phyloP scores from a whole-genome alignment of 2,888 invertebrate species.

The Calliphora vomitoria region DNA sequence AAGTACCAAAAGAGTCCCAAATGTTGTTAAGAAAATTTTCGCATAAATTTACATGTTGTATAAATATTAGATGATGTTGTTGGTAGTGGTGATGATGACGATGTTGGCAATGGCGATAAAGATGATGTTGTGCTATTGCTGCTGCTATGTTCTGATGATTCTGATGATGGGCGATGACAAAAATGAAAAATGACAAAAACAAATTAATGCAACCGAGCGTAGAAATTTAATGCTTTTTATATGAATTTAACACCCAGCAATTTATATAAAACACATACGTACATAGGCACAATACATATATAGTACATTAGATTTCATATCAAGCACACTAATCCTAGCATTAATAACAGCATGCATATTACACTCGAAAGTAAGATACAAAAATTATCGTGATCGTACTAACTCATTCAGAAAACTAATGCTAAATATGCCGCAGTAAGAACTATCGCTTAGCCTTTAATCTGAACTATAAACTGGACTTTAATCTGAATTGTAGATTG shows the following conservation, averaged over 20 bases:
- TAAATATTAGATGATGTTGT: constrained; percentile 67
- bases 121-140: constrained; percentile 29
- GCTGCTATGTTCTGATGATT: constrained; percentile 26
- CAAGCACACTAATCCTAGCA: constrained; percentile 22
- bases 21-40: constrained; percentile 70
- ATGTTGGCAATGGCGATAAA: constrained; percentile 23
- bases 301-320: constrained; percentile 5
- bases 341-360: not conserved
- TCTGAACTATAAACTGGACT: not conserved
- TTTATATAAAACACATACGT: constrained; percentile 53
- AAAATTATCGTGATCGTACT: not conserved
- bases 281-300: not conserved
- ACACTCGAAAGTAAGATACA: constrained; percentile 2
- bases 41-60: constrained; percentile 73
- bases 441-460: not conserved
- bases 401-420: not conserved
- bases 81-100: constrained; percentile 40
- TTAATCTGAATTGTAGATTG: not conserved
- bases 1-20: constrained; percentile 63
- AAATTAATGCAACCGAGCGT: constrained; percentile 73
- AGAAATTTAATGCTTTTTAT: constrained; percentile 72
- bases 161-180: constrained; percentile 51
- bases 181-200: constrained; percentile 69
- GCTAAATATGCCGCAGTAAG: not conserved
- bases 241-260: constrained; percentile 64